A percentile compares a stretch with the other conserved stretches of the same genome.
These are phyloP conservation scores for Phania funesta DNA, from an alignment of 2,888 invertebrate genomes.

Conservation along the genomic window DNA sequence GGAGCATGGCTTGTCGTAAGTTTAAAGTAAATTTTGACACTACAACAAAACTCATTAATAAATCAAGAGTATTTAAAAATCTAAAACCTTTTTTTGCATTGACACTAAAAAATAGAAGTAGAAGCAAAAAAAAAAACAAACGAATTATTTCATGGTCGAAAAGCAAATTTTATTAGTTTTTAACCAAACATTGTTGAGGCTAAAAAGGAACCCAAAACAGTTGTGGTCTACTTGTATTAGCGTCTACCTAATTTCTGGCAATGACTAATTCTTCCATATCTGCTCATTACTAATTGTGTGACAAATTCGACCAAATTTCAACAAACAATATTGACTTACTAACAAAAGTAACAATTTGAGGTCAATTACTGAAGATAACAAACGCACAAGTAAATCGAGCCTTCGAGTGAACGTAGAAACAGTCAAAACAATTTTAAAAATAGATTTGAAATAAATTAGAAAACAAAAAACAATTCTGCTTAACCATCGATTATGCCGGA, in stretches of 20 bases:
- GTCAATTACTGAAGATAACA: slow-evolving; percentile 51
- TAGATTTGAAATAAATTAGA: slow-evolving; percentile 4
- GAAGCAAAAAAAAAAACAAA: too few species aligned
- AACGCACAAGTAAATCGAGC: neutral
- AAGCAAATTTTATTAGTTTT: too few species aligned
- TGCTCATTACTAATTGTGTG: slow-evolving; percentile 34
- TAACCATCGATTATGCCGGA: slow-evolving; percentile 51
- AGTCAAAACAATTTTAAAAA: slow-evolving; percentile 27
- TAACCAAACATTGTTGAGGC: too few species aligned
- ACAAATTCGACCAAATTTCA: slow-evolving; percentile 21
- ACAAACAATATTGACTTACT: neutral
- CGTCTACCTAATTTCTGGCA: neutral
- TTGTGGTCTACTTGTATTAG: too few species aligned
- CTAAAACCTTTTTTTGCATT: too few species aligned
- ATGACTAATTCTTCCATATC: slow-evolving; percentile 25
- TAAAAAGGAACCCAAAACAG: too few species aligned
- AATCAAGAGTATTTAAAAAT: too few species aligned
- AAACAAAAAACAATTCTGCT: neutral
- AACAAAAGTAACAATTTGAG: slow-evolving; percentile 38
- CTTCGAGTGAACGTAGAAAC: neutral
- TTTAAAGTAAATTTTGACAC: too few species aligned
- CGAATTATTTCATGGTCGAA: too few species aligned
- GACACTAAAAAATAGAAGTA: too few species aligned
- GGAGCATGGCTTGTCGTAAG: too few species aligned
- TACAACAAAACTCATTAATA: too few species aligned